Percentiles rank a stretch among this genome's conserved stretches.
Evolutionary conservation across 2,113 vertebrate genomes (phyloP).

Genomic region (Pseudolaguvia tuberculata): DNA sequence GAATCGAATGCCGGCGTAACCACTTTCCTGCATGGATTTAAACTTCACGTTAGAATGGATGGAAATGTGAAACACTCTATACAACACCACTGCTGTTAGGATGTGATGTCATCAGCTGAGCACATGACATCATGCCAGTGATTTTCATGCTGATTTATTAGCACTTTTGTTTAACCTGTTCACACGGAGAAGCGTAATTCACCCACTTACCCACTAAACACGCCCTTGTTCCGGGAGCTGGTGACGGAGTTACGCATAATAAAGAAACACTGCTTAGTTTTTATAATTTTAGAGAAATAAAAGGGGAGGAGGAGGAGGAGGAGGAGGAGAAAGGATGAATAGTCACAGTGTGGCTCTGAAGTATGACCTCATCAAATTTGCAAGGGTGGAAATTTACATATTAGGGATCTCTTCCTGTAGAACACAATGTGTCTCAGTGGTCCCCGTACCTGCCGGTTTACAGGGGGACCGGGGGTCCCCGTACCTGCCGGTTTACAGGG

Average conservation of each 20-base stretch:
- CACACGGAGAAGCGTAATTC: not conserved
- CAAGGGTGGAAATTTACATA: not conserved
- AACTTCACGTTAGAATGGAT: no score
- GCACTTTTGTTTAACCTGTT: conserved; percentile 24
- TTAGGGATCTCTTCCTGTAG: not conserved
- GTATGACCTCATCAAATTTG: conserved; percentile 12
- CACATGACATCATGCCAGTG: not conserved
- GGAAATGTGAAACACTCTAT: not conserved
- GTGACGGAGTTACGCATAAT: not conserved
- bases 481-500: no score
- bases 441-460: no score
- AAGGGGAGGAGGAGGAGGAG: not conserved
- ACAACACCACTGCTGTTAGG: not conserved
- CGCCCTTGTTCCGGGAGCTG: conserved; percentile 5
- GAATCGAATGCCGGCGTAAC: no score
- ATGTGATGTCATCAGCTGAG: no score
- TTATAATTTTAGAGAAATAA: not conserved
- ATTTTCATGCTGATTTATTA: conserved; percentile 32
- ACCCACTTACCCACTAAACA: conserved; percentile 7
- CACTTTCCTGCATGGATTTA: no score
- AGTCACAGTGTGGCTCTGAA: conserved; percentile 7
- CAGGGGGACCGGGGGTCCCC: no score
- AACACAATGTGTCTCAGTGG: not conserved
- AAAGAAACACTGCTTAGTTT: conserved; percentile 17
- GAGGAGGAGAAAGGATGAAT: conserved; percentile 9